Base-by-base conservation (phyloP, 2,113 vertebrate genomes). In the Coptodon rendalli region DNA sequence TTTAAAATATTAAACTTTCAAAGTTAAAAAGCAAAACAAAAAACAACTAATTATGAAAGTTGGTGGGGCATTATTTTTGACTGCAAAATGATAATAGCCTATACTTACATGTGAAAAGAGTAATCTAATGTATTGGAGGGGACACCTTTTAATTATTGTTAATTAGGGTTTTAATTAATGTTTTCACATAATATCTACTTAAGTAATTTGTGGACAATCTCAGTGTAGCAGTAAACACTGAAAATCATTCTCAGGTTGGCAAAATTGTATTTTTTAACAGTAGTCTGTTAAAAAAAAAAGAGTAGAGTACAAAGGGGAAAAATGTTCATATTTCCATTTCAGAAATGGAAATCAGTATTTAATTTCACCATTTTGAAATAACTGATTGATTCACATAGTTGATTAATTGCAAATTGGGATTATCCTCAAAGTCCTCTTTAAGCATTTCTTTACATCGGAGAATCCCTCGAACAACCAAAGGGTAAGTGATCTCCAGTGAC, bases 401-500 rank as follows among this genome's bases (percentile, higher is more conserved):
- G 22, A 71, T 71, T 71, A 45, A 71, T 27, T 43, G 13, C 38
- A 12, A 31, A 1, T 48, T 76, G 24, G 43, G 4, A 76, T 40
- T 40, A 68, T 40, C 19, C 68, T 73, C 68, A 4, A 29, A 11
- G 14, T 76, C 24, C 16, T 29, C 9, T 6, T 76, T 76, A 29
- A 76, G 71, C 24, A 16, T 45, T 16, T 78, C 17, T 84, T 48
- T 61, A 63, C 29, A 82, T 34, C 29, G 43, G 36, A 56, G n/a
- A 36, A 3, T 80, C 61, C 66, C 57, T 86, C 3, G 40, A 43
- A 86, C 82, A 87, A 71, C 86, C 85, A 86, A 80, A 85, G 24
- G 17, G 24, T 13, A 89, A 81, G 81, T 86, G 7, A 83, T 82
- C 27, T 54, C 52, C 61, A 84, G 88, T 80, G 66, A 76, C 27